Percentiles rank a stretch among this genome's conserved stretches.
Evolutionary conservation across 2,888 invertebrate genomes (phyloP).

Genomic region (Octodonta nipae): DNA sequence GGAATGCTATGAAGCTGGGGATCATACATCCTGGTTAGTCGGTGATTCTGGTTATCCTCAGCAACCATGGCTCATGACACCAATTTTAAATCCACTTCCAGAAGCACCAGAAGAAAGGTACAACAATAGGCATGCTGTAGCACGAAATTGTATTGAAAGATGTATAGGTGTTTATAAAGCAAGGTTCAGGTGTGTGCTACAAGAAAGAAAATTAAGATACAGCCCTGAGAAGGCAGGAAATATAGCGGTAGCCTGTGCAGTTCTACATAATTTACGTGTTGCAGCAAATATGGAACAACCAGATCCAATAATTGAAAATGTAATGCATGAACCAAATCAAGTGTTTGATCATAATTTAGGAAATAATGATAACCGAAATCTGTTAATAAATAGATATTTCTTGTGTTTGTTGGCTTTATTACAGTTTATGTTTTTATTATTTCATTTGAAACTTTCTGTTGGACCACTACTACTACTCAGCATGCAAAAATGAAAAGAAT

Average conservation of each 20-base stretch:
- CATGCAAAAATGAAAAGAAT: background rate
- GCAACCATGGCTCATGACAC: constrained; percentile 8
- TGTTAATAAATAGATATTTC: too few relatives aligned
- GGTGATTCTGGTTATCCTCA: constrained; percentile 9
- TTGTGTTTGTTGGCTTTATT: too few relatives aligned
- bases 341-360: background rate
- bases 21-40: constrained; percentile 2
- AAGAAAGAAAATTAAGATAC: background rate
- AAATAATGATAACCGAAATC: background rate
- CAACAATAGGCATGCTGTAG: constrained; percentile 4
- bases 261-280: background rate
- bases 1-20: background rate
- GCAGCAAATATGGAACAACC: background rate
- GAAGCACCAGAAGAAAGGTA: constrained; percentile 7
- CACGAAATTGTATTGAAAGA: constrained; percentile 5
- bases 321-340: too few relatives aligned
- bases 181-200: background rate
- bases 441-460: background rate
- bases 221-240: background rate
- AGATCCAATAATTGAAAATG: background rate
- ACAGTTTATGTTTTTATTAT: too few relatives aligned
- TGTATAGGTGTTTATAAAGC: background rate
- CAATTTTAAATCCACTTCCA: constrained; percentile 5
- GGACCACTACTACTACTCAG: background rate
- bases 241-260: background rate